Base-by-base conservation (phyloP, 2,797 vertebrate species). In the Coreius guichenoti region DNA sequence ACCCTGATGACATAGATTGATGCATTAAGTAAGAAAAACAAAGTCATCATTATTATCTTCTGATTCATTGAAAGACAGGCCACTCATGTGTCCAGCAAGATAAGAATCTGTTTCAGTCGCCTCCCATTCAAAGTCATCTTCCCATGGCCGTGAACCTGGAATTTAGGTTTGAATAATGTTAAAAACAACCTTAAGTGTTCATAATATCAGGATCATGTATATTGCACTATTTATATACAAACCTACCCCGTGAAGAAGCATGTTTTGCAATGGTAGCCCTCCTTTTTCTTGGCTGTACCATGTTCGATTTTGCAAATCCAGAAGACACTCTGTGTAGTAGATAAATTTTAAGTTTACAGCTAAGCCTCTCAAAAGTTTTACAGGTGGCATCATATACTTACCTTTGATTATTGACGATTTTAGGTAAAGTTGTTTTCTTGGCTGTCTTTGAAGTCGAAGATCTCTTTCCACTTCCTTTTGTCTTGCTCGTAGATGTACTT, bases 331-430 rank as follows among this genome's bases (percentile, higher is more conserved):
- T 92, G 63, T 68, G 7, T 45, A 56, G 5, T 5, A 11, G 21
- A 51, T 49, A 51, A 43, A 70, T 13, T 9, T 61, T 26, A 56
- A 7, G 5, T 43, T 68, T 12, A 36, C 51, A 14, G 43, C 47
- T 31, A n/a, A 26, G 21, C 8, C 19, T 73, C 36, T 43, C 16
- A 61, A 33, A 26, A 45, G 39, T 70, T 67, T 21, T 47, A 0
- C 33, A 3, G 21, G 16, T 14, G 36, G n/a, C 4, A 33, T 19
- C 0, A n/a, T 29, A 72, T 61, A 75, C 58, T 79, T 47, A 92
- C 90, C 91, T 89, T 65, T 68, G 68, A 49, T 82, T 88, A 14
- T 67, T 86, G n/a, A 75, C 45, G 74, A 90, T 90, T 81, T 92
- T 91, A 31, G 90, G 90, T 4, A 88, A 89, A 45, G 33, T 68